These are phyloP conservation scores for Enteromius mattozi DNA, from an alignment of 2,797 vertebrate genomes.

Conservation along the genomic window DNA sequence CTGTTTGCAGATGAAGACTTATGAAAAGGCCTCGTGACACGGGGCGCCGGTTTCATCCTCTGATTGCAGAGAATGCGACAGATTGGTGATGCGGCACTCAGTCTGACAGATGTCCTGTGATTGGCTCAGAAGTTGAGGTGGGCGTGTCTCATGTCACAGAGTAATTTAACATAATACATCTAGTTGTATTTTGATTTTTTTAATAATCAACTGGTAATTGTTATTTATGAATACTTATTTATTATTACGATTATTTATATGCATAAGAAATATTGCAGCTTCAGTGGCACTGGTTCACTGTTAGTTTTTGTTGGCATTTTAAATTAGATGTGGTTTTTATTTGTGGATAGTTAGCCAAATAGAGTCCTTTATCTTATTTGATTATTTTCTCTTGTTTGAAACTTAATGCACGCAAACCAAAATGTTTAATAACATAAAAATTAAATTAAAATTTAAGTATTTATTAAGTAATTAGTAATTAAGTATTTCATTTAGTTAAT, in stretches of 20 bases:
- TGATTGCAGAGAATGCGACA: neutral
- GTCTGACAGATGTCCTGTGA: neutral
- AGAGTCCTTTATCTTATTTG: neutral
- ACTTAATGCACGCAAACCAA: neutral
- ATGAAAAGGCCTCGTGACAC: neutral
- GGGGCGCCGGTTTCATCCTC: neutral
- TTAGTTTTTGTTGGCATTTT: neutral
- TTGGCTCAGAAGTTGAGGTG: slow-evolving; percentile 15
- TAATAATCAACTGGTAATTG: neutral
- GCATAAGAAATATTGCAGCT: neutral
- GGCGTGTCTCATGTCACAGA: neutral
- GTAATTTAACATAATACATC: neutral
- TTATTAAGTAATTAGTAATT: too few relatives aligned
- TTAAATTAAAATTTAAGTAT: too few relatives aligned
- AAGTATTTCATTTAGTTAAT: neutral
- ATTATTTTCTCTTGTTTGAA: neutral
- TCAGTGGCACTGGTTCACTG: neutral
- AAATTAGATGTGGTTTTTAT: neutral
- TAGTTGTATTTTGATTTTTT: neutral
- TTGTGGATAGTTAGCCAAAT: neutral
- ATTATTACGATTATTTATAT: neutral
- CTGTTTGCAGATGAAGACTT: slow-evolving; percentile 2
- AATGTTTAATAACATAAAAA: neutral
- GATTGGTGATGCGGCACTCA: neutral
- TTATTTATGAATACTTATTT: neutral